These are phyloP conservation scores for Plodia interpunctella DNA, from an alignment of 1,140 invertebrate species.

Conservation along the genomic window DNA sequence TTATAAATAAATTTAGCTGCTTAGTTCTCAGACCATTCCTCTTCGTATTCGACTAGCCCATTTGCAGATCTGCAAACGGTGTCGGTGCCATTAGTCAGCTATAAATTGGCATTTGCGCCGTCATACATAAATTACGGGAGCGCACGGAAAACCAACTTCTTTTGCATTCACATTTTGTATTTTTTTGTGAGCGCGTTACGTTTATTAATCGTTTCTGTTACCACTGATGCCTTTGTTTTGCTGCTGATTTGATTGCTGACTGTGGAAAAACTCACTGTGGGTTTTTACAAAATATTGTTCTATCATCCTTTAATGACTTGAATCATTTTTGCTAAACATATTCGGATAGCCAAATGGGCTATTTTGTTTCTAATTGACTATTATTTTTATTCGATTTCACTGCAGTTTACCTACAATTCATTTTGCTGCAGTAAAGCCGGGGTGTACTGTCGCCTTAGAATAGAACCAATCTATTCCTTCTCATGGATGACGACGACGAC, in stretches of 20 bases:
- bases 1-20: slow-evolving; percentile 72
- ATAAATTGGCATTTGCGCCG: slow-evolving; percentile 76
- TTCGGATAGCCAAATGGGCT: too few relatives aligned
- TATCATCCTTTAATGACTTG: too few relatives aligned
- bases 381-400: too few relatives aligned
- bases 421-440: too few relatives aligned
- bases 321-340: too few relatives aligned
- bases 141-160: slow-evolving; percentile 63
- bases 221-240: neutral
- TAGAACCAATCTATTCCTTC: too few relatives aligned
- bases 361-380: too few relatives aligned
- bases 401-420: too few relatives aligned
- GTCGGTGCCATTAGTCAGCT: slow-evolving; percentile 74
- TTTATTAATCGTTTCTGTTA: slow-evolving; percentile 9
- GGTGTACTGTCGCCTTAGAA: too few relatives aligned
- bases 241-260: neutral
- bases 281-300: too few relatives aligned
- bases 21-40: slow-evolving; percentile 67
- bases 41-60: slow-evolving; percentile 71
- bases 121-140: slow-evolving; percentile 74
- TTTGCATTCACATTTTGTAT: slow-evolving; percentile 64
- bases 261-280: neutral
- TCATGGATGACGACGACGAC: too few relatives aligned
- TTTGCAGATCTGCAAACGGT: slow-evolving; percentile 74
- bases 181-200: slow-evolving; percentile 15